Evolutionary conservation across 2,888 invertebrate genomes (phyloP), one percentile per base, ranked within the genome.

Genomic region (Chloroclysta siterata): DNA sequence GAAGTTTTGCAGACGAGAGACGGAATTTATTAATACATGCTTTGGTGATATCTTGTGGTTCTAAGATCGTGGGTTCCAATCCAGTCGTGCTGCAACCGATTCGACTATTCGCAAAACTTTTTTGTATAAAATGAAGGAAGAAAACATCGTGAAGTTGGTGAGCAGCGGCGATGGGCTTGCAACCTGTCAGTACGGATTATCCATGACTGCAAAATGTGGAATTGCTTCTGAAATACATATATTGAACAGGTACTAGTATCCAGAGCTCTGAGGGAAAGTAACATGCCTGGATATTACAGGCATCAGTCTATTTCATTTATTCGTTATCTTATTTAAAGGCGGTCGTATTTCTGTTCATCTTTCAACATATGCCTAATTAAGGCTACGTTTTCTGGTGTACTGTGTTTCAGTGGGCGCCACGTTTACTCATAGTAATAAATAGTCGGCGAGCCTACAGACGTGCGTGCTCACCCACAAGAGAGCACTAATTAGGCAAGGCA

Each of bases 381-480:
- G 66, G 56, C 22, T 54, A 57, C 52, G 44, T 54, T 63, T 58
- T 56, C n/a, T 47, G 50, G 47, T 59, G 65, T 51, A 55, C 29
- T 44, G 50, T 57, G 56, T 5, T 51, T 10, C 52, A 59, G 65
- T 65, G 61, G 61, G 65, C 65, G 61, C 54, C 36, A 48, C 52
- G 54, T 54, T 65, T 51, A 74, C 71, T 78, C 74, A 76, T 73
- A 71, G 73, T 73, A 78, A 81, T 76, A 84, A 85, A 85, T 83
- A 88, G 86, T 33, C 86, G 88, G 81, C 81, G 82, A 79, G 82
- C 77, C 75, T 71, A 72, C 76, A 74, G 71, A 66, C 76, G 79
- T 87, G 87, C 87, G 86, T 84, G 85, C 74, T 48, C 90, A 87
- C 91, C 91, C 92, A 91, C 92, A 88, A 77, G 78, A 76, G 79